phyloP scores from a whole-genome alignment of 2,113 vertebrate species.

The Neofelis nebulosa region DNA sequence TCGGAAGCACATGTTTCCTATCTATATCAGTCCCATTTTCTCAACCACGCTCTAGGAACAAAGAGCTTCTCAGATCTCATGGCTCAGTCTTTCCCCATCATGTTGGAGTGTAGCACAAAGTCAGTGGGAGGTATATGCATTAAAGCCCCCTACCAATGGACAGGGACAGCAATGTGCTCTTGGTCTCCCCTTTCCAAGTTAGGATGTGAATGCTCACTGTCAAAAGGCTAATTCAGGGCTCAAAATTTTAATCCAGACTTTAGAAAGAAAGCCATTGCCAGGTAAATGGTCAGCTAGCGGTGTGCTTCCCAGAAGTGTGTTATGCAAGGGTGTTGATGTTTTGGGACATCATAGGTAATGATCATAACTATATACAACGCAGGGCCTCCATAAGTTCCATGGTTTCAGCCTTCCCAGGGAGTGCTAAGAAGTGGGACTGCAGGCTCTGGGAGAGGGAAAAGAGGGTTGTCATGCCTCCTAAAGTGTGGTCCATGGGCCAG shows the following conservation, averaged over 20 bases:
- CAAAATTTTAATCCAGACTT: neutral
- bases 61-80: neutral
- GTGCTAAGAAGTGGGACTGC: neutral
- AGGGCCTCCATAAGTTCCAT: neutral
- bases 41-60: neutral
- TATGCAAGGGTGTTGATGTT: neutral
- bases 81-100: neutral
- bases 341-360: neutral
- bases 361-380: rapidly evolving
- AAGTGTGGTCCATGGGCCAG: neutral
- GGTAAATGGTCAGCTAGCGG: neutral
- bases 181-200: neutral
- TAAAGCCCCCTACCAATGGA: neutral
- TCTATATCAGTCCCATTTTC: neutral
- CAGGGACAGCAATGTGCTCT: neutral
- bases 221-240: neutral
- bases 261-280: neutral
- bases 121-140: rapidly evolving
- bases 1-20: neutral
- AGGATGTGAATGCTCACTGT: neutral
- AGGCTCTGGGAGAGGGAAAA: neutral
- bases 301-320: neutral
- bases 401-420: neutral
- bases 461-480: neutral
- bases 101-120: rapidly evolving